These are phyloP conservation scores for Tubulanus polymorphus DNA, from an alignment of 2,888 invertebrate genomes.

Conservation along the genomic window DNA sequence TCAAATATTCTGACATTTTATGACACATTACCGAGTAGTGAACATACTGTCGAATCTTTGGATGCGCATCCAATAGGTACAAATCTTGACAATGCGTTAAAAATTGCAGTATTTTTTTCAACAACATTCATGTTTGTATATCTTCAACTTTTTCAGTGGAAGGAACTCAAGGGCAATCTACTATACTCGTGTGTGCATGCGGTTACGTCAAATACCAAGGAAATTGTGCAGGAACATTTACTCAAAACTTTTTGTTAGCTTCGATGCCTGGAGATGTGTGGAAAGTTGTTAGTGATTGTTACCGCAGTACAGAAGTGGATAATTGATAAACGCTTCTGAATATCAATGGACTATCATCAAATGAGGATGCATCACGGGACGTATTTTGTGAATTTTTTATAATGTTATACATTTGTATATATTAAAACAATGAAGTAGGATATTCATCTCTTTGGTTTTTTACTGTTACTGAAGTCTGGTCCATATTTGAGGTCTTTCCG, in stretches of 20 bases:
- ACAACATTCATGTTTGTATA: neutral
- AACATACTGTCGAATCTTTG: conserved; percentile 71
- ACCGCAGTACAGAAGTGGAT: conserved; percentile 71
- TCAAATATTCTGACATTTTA: conserved; percentile 82
- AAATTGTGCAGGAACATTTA: conserved; percentile 42
- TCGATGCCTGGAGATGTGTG: conserved; percentile 85
- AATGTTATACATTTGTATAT: too few relatives aligned
- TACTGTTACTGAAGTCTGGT: too few relatives aligned
- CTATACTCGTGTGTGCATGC: conserved; percentile 77
- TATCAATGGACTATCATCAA: too few relatives aligned
- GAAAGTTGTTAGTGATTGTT: conserved; percentile 89
- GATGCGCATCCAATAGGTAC: conserved; percentile 77
- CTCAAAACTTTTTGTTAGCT: conserved; percentile 77
- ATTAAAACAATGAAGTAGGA: too few relatives aligned
- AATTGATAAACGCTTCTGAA: too few relatives aligned
- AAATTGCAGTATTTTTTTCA: neutral
- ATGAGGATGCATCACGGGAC: too few relatives aligned
- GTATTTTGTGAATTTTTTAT: too few relatives aligned
- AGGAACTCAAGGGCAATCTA: conserved; percentile 72
- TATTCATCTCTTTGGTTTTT: too few relatives aligned
- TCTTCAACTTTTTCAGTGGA: conserved; percentile 58
- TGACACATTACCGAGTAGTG: conserved; percentile 75
- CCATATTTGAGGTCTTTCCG: too few relatives aligned
- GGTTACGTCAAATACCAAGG: conserved; percentile 74
- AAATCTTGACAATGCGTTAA: neutral